Evolutionary conservation across 2,888 invertebrate genomes (phyloP), one percentile per base, ranked within the genome.

Genomic region (Dinocampus coccinellae): DNA sequence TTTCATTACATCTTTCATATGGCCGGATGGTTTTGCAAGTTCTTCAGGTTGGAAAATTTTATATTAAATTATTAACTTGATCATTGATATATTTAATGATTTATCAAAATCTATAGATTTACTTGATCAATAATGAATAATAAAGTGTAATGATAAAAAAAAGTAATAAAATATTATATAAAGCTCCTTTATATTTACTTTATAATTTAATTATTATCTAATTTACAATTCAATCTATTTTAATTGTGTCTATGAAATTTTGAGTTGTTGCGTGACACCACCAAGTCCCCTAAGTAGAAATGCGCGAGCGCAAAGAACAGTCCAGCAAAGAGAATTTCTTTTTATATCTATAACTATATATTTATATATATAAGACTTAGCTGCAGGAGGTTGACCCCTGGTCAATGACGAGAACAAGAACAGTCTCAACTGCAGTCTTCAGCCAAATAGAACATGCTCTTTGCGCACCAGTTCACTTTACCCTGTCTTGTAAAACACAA

Each of bases 401-500:
- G 87, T 84, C 86, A 87, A 81, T 83, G 83, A 76, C 78, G 78
- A 80, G 75, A 76, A 78, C 77, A 75, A 79, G 80, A 78, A 79
- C 80, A 83, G 84, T 84, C 69, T 53, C 62, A 70, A 64, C 64
- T 72, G 73, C 73, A 78, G 71, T 73, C 77, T 78, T 75, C 74
- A 74, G 47, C 75, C 78, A 42, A 77, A 70, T 77, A 39, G 57
- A 66, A 66, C 47, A 87, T 87, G 87, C 81, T 86, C 66, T 87
- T 87, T 81, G 82, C 84, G 39, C 86, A 86, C 79, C 85, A 85
- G 74, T 82, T 87, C 69, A 78, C 80, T 47, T 75, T 87, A 64
- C 87, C 87, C 78, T 87, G 87, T 70, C 83, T 87, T 57, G 81
- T 84, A 67, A 87, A 83, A 77, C 85, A 83, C 75, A 84, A 84